Evolutionary conservation across 2,797 vertebrate species (phyloP).

Genomic region (Aplochiton taeniatus): DNA sequence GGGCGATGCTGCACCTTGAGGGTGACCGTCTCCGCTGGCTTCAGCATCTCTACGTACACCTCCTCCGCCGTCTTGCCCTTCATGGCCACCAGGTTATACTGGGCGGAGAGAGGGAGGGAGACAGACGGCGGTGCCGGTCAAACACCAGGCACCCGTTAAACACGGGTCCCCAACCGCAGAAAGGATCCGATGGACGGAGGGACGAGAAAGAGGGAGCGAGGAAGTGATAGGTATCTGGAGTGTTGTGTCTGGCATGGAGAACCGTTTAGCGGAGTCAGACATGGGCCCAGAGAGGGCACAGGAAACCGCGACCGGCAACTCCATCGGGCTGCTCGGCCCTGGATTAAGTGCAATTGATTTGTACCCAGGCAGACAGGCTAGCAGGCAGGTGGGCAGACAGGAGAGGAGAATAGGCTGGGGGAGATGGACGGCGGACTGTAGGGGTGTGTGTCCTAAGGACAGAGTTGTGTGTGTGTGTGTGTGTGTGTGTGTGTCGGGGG

Average conservation of each 20-base stretch:
- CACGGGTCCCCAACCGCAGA: no score
- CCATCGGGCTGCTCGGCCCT: slow-evolving; percentile 38
- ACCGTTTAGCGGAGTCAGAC: slow-evolving; percentile 15
- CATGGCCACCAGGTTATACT: slow-evolving; percentile 90
- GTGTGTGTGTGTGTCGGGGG: no score
- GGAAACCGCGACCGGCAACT: slow-evolving; percentile 37
- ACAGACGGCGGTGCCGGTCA: not conserved
- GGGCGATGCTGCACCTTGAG: slow-evolving; percentile 88
- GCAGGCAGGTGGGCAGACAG: slow-evolving; percentile 24
- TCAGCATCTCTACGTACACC: slow-evolving; percentile 95
- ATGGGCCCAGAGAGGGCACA: slow-evolving; percentile 15
- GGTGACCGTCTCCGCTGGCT: slow-evolving; percentile 84
- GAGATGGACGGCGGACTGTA: no score
- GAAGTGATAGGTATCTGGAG: slow-evolving; percentile 5
- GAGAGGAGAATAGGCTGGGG: slow-evolving; percentile 39
- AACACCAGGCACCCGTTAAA: no score
- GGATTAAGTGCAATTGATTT: slow-evolving; percentile 65
- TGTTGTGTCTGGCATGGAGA: slow-evolving; percentile 32
- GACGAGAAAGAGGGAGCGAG: not conserved
- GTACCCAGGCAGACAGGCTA: no score
- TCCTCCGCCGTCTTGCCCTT: slow-evolving; percentile 92
- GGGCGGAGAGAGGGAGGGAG: slow-evolving; percentile 21
- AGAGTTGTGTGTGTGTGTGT: no score
- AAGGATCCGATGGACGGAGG: not conserved
- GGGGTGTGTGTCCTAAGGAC: no score